Evolutionary conservation across 1,140 invertebrate species (phyloP), one percentile per base, ranked within the genome.

Genomic region (Venustaconcha ellipsiformis): DNA sequence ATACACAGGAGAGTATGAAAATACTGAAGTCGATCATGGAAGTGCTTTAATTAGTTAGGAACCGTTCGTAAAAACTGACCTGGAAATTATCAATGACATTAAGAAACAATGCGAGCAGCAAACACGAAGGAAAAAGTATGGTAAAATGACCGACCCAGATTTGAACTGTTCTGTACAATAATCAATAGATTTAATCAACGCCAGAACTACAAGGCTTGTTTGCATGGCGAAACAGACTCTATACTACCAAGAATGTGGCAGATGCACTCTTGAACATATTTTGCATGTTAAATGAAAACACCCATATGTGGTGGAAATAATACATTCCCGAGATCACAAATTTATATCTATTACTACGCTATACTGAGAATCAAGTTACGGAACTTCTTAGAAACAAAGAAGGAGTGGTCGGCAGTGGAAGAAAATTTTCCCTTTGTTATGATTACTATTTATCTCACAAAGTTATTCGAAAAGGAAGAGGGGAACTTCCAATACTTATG

Each of bases 381-480:
- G 26, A 74, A 8, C 55, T 57, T 1, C 14, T 56, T 12, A 30
- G 5, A 48, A 30, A 18, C 18, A 67, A 74, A 14, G 48, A 6
- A 63, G n/a, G 23, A 23, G 59, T 74, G 17, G 18, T 74, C 14
- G 66, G 66, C 6, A 60, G 63, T 20, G 67, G 62, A 14, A 11
- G 64, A 58, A 79, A 65, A 15, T 79, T 79, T 67, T 68, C 66
- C 26, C 30, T 72, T 71, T 65, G 70, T 79, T 11, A 75, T 70
- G 15, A 72, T 59, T 1, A 79, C 78, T 11, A 64, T 72, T n/a
- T 75, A 64, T 23, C 66, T 12, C 14, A 70, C 15, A 64, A 70
- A 23, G n/a, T 76, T 14, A 69, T 60, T 66, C 37, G 64, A n/a
- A 71, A 79, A 68, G 69, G 64, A 20, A 79, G n/a, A 23, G 55